These are phyloP conservation scores for Alsophila aescularia DNA, from an alignment of 2,888 invertebrate genomes.

Conservation along the genomic window DNA sequence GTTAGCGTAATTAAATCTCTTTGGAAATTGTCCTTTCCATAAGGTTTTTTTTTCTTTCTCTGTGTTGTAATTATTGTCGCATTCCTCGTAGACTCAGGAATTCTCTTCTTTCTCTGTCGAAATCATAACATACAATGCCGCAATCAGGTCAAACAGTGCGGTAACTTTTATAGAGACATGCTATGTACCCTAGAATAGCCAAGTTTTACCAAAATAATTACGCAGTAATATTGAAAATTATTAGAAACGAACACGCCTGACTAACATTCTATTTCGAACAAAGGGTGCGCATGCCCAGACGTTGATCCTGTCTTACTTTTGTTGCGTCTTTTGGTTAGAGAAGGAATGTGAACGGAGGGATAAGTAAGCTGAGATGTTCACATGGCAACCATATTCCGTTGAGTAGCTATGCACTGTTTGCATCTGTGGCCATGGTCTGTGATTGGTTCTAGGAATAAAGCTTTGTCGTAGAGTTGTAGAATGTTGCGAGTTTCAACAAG, in stretches of 20 bases:
- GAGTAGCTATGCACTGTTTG: too few relatives aligned
- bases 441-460: not conserved
- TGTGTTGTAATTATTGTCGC: too few relatives aligned
- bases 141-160: too few relatives aligned
- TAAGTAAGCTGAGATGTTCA: constrained; percentile 11
- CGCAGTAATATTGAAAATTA: not conserved
- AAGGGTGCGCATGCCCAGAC: constrained; percentile 54
- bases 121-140: too few relatives aligned
- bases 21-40: too few relatives aligned
- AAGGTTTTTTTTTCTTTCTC: too few relatives aligned
- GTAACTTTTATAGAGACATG: too few relatives aligned
- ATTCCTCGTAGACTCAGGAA: too few relatives aligned
- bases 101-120: too few relatives aligned
- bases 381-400: constrained; percentile 19
- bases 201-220: too few relatives aligned
- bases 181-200: too few relatives aligned
- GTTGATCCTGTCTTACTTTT: constrained; percentile 39
- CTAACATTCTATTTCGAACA: constrained; percentile 46
- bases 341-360: constrained; percentile 28
- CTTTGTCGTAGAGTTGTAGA: not conserved
- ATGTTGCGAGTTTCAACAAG: not conserved
- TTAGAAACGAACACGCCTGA: constrained; percentile 29
- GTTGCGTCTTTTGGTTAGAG: constrained; percentile 47
- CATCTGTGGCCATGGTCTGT: not conserved
- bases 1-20: too few relatives aligned